Evolutionary conservation across 2,888 invertebrate genomes (phyloP), one percentile per base, ranked within the genome.

Genomic region (Clunio marinus): DNA sequence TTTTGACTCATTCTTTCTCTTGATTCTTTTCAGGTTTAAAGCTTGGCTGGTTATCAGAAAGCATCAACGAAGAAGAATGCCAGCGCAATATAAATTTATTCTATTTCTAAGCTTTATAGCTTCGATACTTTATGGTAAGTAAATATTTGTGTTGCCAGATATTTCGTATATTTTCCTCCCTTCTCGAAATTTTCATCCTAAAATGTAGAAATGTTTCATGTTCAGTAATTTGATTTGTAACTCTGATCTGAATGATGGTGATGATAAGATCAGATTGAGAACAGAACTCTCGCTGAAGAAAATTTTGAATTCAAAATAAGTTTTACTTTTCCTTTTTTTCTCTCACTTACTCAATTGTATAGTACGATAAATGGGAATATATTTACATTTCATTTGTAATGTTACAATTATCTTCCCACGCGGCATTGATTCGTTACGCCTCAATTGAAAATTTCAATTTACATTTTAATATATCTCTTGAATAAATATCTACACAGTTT

Each of bases 111-210:
- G 60, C 60, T 60, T 60, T 37, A 13, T 60, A 60, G 60, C 60
- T 60, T 60, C 60, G 37, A 60, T 60, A 37, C 60, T 60, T 37
- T 60, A 60, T 35, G 60, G 60, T 60, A 41, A 60, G 60, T 60
- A 32, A 60, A 60, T 60, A 60, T 60, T 59, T 59, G 35, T 32
- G n/a, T 13, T 27, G 15, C 41, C 15, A 15, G 32, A 32, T 32
- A 8, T 32, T 41, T 41, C 41, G 41, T 15, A 41, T n/a, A n/a
- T n/a, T n/a, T n/a, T n/a, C n/a, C n/a, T n/a, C 41, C 15, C 41
- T 2, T 41, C 41, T 10, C 41, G n/a, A n/a, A n/a, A n/a, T n/a
- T n/a, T n/a, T n/a, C n/a, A n/a, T n/a, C n/a, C n/a, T n/a, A n/a
- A n/a, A n/a, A n/a, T n/a, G n/a, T n/a, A n/a, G n/a, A n/a, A n/a